Base-by-base conservation (phyloP, 2,888 invertebrate genomes). In the Ennomos quercinarius region DNA sequence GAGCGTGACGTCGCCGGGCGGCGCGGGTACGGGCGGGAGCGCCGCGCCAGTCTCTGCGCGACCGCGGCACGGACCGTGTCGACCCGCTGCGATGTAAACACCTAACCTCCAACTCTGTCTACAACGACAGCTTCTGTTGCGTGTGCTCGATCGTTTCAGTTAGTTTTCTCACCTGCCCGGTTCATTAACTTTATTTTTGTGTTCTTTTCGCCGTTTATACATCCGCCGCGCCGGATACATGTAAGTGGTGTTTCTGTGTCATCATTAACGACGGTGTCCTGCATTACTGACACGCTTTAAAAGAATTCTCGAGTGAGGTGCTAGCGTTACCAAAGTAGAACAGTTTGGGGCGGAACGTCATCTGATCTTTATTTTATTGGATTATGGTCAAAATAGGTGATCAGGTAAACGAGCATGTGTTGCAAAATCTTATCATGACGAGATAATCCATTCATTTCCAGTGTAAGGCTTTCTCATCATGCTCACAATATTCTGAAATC, bases 1-100 rank as follows among this genome's bases (percentile, higher is more conserved):
- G 64, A 76, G 63, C 70, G 73, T 73, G 76, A 71, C 75, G 74
- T 68, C 66, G 68, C 56, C 53, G 64, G 68, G 64, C 60, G 27
- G 54, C 67, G 64, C 60, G 27, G 17, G 27, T 27, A 5, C 66
- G 72, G 44, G 64, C 59, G 59, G 61, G 64, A 53, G 61, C 60
- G 63, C 53, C 72, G 69, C 81, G 80, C 74, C 86, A 91, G 91
- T 91, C 90, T 88, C 77, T 85, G 87, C 87, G 84, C 90, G 79
- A 84, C 84, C 87, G 89, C 90, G 90, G 87, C 90, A 87, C 91
- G 81, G 83, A 86, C 85, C 84, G 90, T 89, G 88, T 89, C 86
- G 85, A 84, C 73, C 89, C 91, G 92, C 75, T 92, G 92, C 89
- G 84, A 92, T 92, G 92, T 92, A 89, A 92, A 91, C 92, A 84